Percentiles rank a stretch among this genome's conserved stretches.
phyloP scores from a whole-genome alignment of 2,113 vertebrate species.

The Illadopsis cleaveri region DNA sequence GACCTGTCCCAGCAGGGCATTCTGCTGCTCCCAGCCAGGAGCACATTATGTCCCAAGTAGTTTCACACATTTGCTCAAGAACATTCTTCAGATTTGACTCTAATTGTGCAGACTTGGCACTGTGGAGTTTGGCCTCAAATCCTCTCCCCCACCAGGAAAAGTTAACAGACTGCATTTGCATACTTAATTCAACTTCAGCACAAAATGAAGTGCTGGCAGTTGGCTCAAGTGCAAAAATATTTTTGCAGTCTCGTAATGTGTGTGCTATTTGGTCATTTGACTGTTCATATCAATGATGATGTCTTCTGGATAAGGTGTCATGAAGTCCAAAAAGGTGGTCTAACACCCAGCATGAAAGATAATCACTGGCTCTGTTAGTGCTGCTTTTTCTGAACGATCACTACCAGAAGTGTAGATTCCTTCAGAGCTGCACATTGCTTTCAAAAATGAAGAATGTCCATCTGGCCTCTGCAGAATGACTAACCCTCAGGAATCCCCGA shows the following conservation, averaged over 20 bases:
- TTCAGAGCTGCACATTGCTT: not conserved
- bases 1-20: not conserved
- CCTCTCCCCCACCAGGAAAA: fast-evolving
- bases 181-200: not conserved
- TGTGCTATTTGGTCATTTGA: not conserved
- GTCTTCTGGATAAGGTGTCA: not conserved
- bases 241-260: not conserved
- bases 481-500: not conserved
- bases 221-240: not conserved
- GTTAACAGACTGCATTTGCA: not conserved
- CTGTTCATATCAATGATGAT: not conserved
- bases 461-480: not conserved
- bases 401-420: not conserved
- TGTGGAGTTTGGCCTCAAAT: not conserved
- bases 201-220: not conserved
- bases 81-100: not conserved
- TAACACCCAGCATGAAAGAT: not conserved
- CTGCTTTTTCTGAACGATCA: not conserved
- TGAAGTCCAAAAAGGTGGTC: not conserved
- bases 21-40: not conserved
- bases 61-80: not conserved
- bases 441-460: not conserved
- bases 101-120: not conserved
- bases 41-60: not conserved
- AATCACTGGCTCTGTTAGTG: not conserved